Base-by-base conservation (phyloP, 2,113 vertebrate genomes). In the Nothoprocta perdicaria region DNA sequence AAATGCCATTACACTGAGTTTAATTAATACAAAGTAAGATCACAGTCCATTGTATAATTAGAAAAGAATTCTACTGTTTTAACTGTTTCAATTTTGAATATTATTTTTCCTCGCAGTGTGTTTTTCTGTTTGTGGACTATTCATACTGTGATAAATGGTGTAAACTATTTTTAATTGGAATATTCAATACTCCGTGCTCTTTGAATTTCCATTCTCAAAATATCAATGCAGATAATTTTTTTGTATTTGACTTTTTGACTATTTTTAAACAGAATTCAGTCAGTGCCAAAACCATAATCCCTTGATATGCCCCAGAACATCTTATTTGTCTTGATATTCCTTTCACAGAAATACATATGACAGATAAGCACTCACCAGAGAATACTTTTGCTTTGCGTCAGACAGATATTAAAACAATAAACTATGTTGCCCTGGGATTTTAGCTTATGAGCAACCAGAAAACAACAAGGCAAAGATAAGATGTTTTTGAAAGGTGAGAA, bases 321-420 rank as follows among this genome's bases (percentile, higher is more conserved):
- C 97, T 96, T 96, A 97, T 98, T 97, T 97, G 96, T 97, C 96
- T 96, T 97, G 96, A 97, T 98, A 97, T 96, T 98, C 97, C 97
- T 97, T 95, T 97, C 95, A 81, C 92, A 96, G 95, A 98, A 98
- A 96, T 97, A 96, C 96, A 95, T 95, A 73, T 97, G 98, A 97
- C 97, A 98, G 97, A 97, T 98, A 98, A 98, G 96, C 93, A 96
- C 96, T 96, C 98, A 93, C 96, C 45, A 72, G 97, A 97, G 98
- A n/a, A 97, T 93, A 77, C 50, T 89, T 96, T 31, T 92, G 95
- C 96, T 96, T 95, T 97, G 97, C 96, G 92, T 98, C 97, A 97
- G 96, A 95, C 96, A 96, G 97, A 97, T 98, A 98, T 98, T 98
- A 98, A 98, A 98, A 98, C 97, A 98, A 98, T 98, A 98, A 98